Percentiles rank a stretch among this genome's conserved stretches.
phyloP scores from a whole-genome alignment of 2,888 invertebrate species.

The Acanthacorydalis orientalis region DNA sequence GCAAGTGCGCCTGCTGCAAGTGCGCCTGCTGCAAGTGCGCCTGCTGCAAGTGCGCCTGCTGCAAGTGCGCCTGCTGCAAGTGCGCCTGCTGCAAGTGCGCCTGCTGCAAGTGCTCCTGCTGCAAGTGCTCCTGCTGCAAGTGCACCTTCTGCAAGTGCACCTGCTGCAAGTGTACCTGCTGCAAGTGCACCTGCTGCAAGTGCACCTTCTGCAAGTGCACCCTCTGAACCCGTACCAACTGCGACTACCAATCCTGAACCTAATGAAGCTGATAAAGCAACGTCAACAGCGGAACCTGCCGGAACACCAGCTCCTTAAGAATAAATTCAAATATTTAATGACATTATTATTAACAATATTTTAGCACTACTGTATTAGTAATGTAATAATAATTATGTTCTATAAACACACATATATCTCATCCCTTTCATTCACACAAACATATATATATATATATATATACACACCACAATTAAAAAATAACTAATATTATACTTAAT shows the following conservation, averaged over 20 bases:
- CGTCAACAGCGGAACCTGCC: conserved; percentile 1
- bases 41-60: neutral
- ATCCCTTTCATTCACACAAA: too few species aligned
- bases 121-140: neutral
- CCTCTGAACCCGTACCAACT: neutral
- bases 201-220: conserved; percentile 4
- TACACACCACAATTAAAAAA: too few species aligned
- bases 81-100: too few species aligned
- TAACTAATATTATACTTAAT: too few species aligned
- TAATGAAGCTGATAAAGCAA: conserved; percentile 7
- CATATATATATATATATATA: too few species aligned
- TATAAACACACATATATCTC: too few species aligned
- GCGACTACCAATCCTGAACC: neutral
- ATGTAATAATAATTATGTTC: too few species aligned
- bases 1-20: conserved; percentile 2
- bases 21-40: neutral
- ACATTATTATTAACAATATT: neutral
- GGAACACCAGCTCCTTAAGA: neutral
- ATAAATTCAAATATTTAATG: neutral
- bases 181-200: conserved; percentile 3
- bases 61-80: neutral
- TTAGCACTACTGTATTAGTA: too few species aligned
- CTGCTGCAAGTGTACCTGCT: conserved; percentile 6
- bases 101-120: too few species aligned
- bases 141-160: neutral